Base-by-base conservation (phyloP, 2,113 vertebrate genomes). In the Beaufortia kweichowensis region DNA sequence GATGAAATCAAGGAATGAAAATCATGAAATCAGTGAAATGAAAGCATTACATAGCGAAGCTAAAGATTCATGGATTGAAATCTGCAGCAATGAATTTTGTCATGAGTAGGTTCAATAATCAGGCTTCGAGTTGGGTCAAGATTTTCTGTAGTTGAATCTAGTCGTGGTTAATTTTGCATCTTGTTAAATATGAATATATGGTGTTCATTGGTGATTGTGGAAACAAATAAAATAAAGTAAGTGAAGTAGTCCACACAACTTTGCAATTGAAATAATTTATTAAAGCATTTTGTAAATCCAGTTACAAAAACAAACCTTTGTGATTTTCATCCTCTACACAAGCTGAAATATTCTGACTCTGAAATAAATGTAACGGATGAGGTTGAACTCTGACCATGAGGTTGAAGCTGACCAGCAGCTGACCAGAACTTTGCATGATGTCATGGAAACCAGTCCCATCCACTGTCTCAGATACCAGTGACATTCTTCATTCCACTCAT, bases 281-380 rank as follows among this genome's bases (percentile, higher is more conserved):
- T 95, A 93, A 94, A 94, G 87, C 90, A 91, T 92, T 88, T 93
- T 94, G 90, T 94, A 93, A 94, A 93, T 93, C 93, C 91, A 92
- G 90, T 93, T 94, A 95, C 91, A 95, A 95, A 95, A 93, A 91
- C 91, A 82, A 87, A 87, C 80, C 78, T 86, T 88, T 86, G 88
- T 85, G 83, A 83, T 80, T 68, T 88, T 85, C 84, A 83, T 89
- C 87, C 86, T 90, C 90, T 88, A 92, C 92, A 93, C 83, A 84
- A 91, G 87, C 87, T 88, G 84, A 91, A 88, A 88, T 88, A 82
- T 90, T 87, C 87, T 83, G 85, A 87, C 77, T 82, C 89, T 87
- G 89, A 87, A 87, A 84, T 76, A 81, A 84, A 80, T 85, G 77
- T 53, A 21, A 21, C 19, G 66, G 69, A 76, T 66, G 55, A 79